phyloP scores from a whole-genome alignment of 2,888 invertebrate genomes.

The Drosophila sordidapex region DNA sequence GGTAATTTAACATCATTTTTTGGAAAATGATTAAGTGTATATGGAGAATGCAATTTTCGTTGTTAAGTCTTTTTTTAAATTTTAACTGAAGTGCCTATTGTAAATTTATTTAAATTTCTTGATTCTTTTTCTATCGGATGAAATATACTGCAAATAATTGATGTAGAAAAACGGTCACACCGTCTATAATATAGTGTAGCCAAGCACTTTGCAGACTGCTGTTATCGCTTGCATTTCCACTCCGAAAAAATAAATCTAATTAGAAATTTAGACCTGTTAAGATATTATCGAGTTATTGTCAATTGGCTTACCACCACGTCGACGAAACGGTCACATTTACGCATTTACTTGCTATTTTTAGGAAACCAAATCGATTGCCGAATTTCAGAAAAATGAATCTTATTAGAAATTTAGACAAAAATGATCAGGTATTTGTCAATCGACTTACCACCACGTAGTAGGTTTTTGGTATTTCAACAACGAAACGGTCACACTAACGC shows the following conservation, averaged over 20 bases:
- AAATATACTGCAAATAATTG: not conserved
- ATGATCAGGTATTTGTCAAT: not conserved
- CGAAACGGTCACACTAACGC: conserved; percentile 13
- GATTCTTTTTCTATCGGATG: not conserved
- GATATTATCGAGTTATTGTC: not conserved
- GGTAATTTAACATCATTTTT: conserved; percentile 23
- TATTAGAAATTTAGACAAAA: not conserved
- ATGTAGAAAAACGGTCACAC: not conserved
- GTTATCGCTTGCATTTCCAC: conserved; percentile 1
- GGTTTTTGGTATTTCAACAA: not conserved
- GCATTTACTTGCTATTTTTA: conserved; percentile 29
- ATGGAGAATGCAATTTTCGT: conserved; percentile 1
- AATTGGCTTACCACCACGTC: conserved; percentile 5
- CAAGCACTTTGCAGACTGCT: conserved; percentile 30
- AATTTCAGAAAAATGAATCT: not conserved
- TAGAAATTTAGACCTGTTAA: not conserved
- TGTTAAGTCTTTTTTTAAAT: conserved; percentile 8
- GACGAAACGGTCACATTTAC: conserved; percentile 12
- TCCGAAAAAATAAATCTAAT: not conserved
- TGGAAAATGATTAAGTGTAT: conserved; percentile 29
- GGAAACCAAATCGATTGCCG: conserved; percentile 61
- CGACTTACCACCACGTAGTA: not conserved
- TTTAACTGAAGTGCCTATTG: conserved; percentile 10
- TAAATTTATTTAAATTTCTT: conserved; percentile 11
- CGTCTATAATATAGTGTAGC: not conserved